Base-by-base conservation (phyloP, 2,888 invertebrate species). In the Muschampia plurimacula region DNA sequence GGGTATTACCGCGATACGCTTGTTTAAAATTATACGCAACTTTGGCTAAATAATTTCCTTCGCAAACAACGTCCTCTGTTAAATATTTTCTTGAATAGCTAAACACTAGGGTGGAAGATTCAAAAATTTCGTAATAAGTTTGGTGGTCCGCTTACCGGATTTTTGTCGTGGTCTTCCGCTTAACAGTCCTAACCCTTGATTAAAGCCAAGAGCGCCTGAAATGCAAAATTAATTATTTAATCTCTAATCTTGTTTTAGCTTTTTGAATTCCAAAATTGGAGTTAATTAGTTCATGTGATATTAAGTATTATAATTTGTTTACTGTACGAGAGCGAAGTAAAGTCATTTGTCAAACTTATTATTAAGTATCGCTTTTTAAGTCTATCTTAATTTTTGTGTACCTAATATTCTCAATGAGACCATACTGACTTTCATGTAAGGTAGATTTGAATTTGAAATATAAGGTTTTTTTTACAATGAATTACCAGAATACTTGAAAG, bases 21-120 rank as follows among this genome's bases (percentile, higher is more conserved):
- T 87, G 86, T 86, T 86, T 86, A 85, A 84, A 85, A 85, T 81
- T 85, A 83, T 82, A 80, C 80, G 77, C 74, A 84, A 83, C 79
- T 84, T 82, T 76, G 68, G 69, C 72, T 76, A 73, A 81, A 82
- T 79, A 81, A 81, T 80, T 83, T 83, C 81, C 77, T 83, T 80
- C 66, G 75, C 78, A 77, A 81, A 80, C 75, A 78, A 76, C 75
- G 63, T 77, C 72, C 65, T 69, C 59, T 73, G 60, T 52, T 59
- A 60, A 63, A 44, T 52, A 63, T 74, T 75, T 69, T 66, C 60
- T 68, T 64, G 60, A 64, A 69, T 72, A 55, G 64, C 44, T 44
- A 57, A 65, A 57, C 44, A 44, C 41, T 15, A 15, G 28, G 63
- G 41, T 13, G 44, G 44, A 44, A 28, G 41, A 28, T 59, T 44